A percentile compares a stretch with the other conserved stretches of the same genome.
Conservation (phyloP, 2,888 invertebrate genomes). For the Drosophila anomalata region DNA sequence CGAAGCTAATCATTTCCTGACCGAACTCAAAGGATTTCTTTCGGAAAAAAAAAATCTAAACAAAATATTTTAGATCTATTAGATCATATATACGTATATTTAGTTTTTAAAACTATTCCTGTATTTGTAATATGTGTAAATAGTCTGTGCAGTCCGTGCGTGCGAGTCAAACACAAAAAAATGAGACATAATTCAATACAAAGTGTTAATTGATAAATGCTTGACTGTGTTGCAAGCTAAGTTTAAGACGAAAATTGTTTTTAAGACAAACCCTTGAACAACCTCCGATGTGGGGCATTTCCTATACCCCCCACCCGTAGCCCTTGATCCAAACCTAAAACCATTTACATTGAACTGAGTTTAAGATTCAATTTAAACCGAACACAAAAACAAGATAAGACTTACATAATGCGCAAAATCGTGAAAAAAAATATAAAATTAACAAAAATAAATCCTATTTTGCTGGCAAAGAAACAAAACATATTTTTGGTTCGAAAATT, state of each 20-base stretch:
- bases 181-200: conserved; percentile 38
- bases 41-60: conserved; percentile 32
- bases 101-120: conserved; percentile 71
- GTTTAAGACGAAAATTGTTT: conserved; percentile 34
- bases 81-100: conserved; percentile 17
- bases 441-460: conserved; percentile 57
- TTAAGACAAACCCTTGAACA: conserved; percentile 11
- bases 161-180: conserved; percentile 24
- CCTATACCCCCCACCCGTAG: conserved; percentile 19
- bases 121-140: conserved; percentile 73
- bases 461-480: conserved; percentile 44
- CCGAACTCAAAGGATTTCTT: conserved; percentile 21
- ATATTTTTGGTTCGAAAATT: conserved; percentile 28
- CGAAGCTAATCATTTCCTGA: conserved; percentile 32
- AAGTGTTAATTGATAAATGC: conserved; percentile 51
- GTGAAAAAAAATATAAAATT: conserved; percentile 24
- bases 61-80: conserved; percentile 26
- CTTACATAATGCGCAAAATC: conserved; percentile 55
- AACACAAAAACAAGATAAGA: conserved; percentile 50
- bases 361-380: conserved; percentile 46
- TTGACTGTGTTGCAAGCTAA: conserved; percentile 42
- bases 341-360: conserved; percentile 48
- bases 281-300: conserved; percentile 20
- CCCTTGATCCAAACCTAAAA: conserved; percentile 47
- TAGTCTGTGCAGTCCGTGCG: conserved; percentile 44